These are phyloP conservation scores for Oreotrochilus melanogaster DNA, from an alignment of 2,113 vertebrate genomes.

Conservation along the genomic window DNA sequence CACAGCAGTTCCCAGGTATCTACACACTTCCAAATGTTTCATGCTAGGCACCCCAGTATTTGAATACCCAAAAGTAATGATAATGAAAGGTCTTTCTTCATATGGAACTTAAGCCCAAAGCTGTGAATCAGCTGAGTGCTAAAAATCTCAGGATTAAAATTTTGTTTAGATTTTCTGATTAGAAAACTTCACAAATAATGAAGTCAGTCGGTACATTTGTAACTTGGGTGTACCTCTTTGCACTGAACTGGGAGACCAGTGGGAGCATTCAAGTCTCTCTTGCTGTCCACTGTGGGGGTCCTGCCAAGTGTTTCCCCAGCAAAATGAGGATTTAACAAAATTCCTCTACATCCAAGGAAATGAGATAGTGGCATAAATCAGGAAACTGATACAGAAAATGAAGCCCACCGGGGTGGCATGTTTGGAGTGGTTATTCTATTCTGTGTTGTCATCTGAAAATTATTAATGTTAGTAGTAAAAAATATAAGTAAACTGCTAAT, in stretches of 20 bases:
- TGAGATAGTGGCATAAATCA: background rate
- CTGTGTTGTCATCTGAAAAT: constrained; percentile 27
- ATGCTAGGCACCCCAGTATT: background rate
- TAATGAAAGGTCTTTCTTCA: background rate
- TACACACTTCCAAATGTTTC: background rate
- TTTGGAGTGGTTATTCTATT: constrained; percentile 19
- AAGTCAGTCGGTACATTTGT: background rate
- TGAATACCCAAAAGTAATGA: background rate
- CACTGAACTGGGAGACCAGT: background rate
- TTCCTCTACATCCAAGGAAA: background rate
- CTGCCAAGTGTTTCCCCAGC: background rate
- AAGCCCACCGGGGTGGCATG: background rate
- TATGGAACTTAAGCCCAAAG: background rate
- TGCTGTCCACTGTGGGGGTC: background rate
- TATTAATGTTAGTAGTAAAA: constrained; percentile 3
- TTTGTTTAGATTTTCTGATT: background rate
- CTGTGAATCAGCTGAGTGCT: background rate
- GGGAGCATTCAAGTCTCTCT: background rate
- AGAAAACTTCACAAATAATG: background rate
- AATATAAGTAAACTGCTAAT: constrained; percentile 38
- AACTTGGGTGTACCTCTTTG: background rate
- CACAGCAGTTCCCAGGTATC: background rate
- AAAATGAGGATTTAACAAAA: constrained; percentile 20
- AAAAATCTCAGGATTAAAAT: background rate
- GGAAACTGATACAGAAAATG: constrained; percentile 19